phyloP scores from a whole-genome alignment of 2,888 invertebrate genomes.

The Oscheius onirici region DNA sequence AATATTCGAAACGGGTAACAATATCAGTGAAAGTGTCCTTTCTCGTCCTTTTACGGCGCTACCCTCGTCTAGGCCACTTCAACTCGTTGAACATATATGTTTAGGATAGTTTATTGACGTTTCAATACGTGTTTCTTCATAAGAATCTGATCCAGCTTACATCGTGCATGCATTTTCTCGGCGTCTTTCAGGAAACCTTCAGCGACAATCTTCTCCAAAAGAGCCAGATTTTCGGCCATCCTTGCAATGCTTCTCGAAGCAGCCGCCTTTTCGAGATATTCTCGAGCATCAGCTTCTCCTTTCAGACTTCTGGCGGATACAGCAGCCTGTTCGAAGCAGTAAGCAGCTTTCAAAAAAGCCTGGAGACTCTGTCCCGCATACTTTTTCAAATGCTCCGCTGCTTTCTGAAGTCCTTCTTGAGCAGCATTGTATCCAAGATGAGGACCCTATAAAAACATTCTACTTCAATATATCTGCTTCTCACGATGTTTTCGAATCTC shows the following conservation, averaged over 20 bases:
- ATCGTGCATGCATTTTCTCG: not conserved
- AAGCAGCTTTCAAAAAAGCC: not conserved
- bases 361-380: not conserved
- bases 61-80: too few relatives aligned
- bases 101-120: not conserved
- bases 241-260: not conserved
- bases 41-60: too few relatives aligned
- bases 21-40: too few relatives aligned
- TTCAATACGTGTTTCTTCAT: not conserved
- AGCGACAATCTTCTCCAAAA: not conserved
- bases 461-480: not conserved
- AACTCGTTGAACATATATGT: too few relatives aligned
- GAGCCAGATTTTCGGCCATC: conserved; percentile 4
- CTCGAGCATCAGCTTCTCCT: not conserved
- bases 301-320: not conserved
- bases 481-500: not conserved
- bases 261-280: not conserved
- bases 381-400: not conserved
- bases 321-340: conserved; percentile 13
- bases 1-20: too few relatives aligned
- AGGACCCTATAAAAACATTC: not conserved
- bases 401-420: not conserved
- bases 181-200: conserved; percentile 7
- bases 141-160: conserved; percentile 2
- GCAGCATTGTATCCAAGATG: conserved; percentile 10